A percentile compares a stretch with the other conserved stretches of the same genome.
phyloP scores from a whole-genome alignment of 2,797 vertebrate genomes.

The Oreochromis mossambicus region DNA sequence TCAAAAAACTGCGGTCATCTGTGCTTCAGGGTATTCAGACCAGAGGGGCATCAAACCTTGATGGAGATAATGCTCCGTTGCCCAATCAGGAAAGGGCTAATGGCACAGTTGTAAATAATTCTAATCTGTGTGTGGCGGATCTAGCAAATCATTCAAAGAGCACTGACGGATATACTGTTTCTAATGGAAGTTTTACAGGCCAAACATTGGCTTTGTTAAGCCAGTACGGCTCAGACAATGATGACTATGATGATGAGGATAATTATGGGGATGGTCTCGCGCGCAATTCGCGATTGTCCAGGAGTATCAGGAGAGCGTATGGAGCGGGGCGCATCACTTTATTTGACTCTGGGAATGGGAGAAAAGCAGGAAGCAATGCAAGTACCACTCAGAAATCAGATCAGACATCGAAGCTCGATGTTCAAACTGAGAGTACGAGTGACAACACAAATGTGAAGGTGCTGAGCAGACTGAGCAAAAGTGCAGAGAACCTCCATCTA shows the following conservation, averaged over 20 bases:
- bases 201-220: conserved; percentile 35
- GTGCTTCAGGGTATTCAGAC: conserved; percentile 91
- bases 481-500: conserved; percentile 85
- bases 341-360: conserved; percentile 66
- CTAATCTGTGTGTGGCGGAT: neutral
- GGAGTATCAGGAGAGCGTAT: conserved; percentile 89
- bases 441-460: conserved; percentile 57
- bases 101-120: conserved; percentile 26
- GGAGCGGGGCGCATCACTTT: conserved; percentile 87
- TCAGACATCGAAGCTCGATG: neutral
- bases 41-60: conserved; percentile 63
- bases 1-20: conserved; percentile 92
- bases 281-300: conserved; percentile 86
- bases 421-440: conserved; percentile 42
- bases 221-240: conserved; percentile 47
- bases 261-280: conserved; percentile 79
- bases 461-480: conserved; percentile 85
- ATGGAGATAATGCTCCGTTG: conserved; percentile 34
- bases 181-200: conserved; percentile 35
- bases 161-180: conserved; percentile 19
- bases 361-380: conserved; percentile 18
- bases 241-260: conserved; percentile 73
- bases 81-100: conserved; percentile 35
- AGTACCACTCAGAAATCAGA: conserved; percentile 33
- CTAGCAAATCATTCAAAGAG: conserved; percentile 10